Evolutionary conservation across 2,888 invertebrate genomes (phyloP).

Genomic region (Lasioglossum marginatum): DNA sequence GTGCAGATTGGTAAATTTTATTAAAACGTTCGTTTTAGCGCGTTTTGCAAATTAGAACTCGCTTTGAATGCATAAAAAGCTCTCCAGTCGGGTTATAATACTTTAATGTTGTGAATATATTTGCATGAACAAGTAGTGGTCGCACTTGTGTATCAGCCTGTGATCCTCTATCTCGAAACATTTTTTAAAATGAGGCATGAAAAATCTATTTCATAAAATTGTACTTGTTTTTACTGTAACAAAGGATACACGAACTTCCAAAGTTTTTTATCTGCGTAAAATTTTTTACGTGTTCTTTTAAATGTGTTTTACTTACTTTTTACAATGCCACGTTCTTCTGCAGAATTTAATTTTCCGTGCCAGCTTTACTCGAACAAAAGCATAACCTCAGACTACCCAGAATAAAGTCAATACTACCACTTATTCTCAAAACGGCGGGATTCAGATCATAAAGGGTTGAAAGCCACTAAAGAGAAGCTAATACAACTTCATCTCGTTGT

Average conservation of each 20-base stretch:
- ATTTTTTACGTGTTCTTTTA: background rate
- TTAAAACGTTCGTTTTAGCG: background rate
- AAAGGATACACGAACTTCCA: background rate
- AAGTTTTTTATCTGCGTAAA: background rate
- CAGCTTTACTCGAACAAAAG: background rate
- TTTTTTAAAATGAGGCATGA: background rate
- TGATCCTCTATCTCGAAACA: background rate
- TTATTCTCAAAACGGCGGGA: background rate
- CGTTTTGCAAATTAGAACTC: background rate
- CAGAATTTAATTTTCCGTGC: background rate
- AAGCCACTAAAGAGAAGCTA: constrained; percentile 8
- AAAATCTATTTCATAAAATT: background rate
- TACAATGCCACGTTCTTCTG: background rate
- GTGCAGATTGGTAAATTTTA: background rate
- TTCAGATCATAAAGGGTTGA: constrained; percentile 14
- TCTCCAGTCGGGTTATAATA: background rate
- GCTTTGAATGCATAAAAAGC: background rate
- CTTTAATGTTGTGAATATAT: background rate
- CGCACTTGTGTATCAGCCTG: background rate
- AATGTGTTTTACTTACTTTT: no score
- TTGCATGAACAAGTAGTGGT: background rate
- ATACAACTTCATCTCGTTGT: constrained; percentile 8
- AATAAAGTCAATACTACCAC: background rate
- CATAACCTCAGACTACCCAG: background rate
- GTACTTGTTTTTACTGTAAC: background rate